phyloP scores from a whole-genome alignment of 2,888 invertebrate genomes.

The Zonitis immaculata region DNA sequence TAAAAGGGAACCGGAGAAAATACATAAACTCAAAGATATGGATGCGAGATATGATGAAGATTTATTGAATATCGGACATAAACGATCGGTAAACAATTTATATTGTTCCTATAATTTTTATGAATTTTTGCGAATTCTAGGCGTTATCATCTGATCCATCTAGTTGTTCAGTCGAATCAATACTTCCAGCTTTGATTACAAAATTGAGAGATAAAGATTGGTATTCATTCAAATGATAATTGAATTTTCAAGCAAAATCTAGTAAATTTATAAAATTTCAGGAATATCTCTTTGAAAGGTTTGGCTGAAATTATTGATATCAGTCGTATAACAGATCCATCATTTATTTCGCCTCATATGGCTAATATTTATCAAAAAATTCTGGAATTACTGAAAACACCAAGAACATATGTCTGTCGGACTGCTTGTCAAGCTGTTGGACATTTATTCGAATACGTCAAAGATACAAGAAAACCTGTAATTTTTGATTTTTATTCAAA shows the following conservation, averaged over 20 bases:
- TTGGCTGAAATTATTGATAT: slow-evolving; percentile 45
- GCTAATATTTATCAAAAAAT: slow-evolving; percentile 44
- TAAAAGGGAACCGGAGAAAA: background rate
- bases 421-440: slow-evolving; percentile 47
- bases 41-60: background rate
- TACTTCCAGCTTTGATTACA: slow-evolving; percentile 25
- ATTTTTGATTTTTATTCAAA: too few relatives aligned
- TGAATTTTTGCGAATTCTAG: too few relatives aligned
- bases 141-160: background rate
- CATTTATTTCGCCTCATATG: slow-evolving; percentile 42
- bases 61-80: slow-evolving; percentile 3
- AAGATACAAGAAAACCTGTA: slow-evolving; percentile 48
- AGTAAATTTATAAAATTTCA: slow-evolving; percentile 21
- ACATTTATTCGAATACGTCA: slow-evolving; percentile 45
- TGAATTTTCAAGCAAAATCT: background rate
- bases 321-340: slow-evolving; percentile 32
- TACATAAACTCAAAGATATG: background rate
- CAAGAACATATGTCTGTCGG: slow-evolving; percentile 46
- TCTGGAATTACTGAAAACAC: slow-evolving; percentile 45
- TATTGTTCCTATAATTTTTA: background rate
- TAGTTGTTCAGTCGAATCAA: slow-evolving; percentile 10
- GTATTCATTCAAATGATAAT: slow-evolving; percentile 29
- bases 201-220: slow-evolving; percentile 38
- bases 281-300: slow-evolving; percentile 41
- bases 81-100: too few relatives aligned